Conservation (phyloP, 2,888 invertebrate species). For the Campoplex nolae region DNA sequence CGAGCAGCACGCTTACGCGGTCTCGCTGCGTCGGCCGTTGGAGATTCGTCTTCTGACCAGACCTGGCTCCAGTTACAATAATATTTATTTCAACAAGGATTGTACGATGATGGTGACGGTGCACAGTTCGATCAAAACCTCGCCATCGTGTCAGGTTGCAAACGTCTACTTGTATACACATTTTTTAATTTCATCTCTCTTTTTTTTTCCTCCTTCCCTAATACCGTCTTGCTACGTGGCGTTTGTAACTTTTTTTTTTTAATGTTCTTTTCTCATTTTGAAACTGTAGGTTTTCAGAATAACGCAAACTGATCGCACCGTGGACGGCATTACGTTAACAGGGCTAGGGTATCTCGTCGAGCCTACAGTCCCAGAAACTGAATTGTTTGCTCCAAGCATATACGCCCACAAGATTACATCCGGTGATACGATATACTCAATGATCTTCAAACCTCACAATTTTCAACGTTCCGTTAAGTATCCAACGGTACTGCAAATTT, state of each 20-base stretch:
- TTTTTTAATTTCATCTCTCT: neutral
- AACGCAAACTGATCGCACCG: slow-evolving; percentile 88
- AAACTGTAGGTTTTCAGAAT: slow-evolving; percentile 88
- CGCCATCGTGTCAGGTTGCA: slow-evolving; percentile 89
- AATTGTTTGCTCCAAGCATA: slow-evolving; percentile 90
- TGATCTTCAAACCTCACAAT: slow-evolving; percentile 95
- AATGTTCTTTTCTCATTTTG: neutral
- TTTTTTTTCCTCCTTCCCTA: neutral
- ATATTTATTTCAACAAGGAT: slow-evolving; percentile 86
- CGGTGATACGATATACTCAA: slow-evolving; percentile 92
- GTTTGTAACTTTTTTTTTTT: neutral
- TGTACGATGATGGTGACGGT: slow-evolving; percentile 93
- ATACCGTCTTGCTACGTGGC: neutral
- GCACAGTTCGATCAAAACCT: slow-evolving; percentile 92
- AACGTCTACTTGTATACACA: neutral
- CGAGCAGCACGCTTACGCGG: slow-evolving; percentile 96
- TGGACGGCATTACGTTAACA: slow-evolving; percentile 89
- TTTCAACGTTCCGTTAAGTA: slow-evolving; percentile 89
- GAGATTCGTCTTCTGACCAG: slow-evolving; percentile 92
- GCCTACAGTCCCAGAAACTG: slow-evolving; percentile 86
- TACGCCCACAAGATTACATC: slow-evolving; percentile 89
- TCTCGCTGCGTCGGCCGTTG: slow-evolving; percentile 90
- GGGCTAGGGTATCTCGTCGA: slow-evolving; percentile 90
- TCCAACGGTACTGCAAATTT: slow-evolving; percentile 98
- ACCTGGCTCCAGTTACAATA: slow-evolving; percentile 93